phyloP scores from a whole-genome alignment of 2,888 invertebrate species.

The Germaria angustata region DNA sequence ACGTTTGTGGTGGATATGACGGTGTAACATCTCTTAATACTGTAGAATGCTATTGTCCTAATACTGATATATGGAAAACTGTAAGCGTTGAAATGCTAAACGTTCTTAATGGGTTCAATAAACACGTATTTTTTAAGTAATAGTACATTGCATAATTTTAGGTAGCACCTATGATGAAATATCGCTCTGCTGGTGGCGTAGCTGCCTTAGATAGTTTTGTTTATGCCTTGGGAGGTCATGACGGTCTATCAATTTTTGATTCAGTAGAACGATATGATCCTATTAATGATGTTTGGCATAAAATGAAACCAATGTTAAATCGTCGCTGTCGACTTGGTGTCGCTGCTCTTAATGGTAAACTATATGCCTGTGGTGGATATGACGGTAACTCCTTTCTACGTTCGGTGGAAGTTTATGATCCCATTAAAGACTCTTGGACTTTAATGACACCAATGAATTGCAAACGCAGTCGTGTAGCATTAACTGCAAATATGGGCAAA shows the following conservation, averaged over 20 bases:
- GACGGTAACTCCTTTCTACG: constrained; percentile 91
- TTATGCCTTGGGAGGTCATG: constrained; percentile 92
- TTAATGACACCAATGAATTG: constrained; percentile 90
- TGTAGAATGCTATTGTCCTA: constrained; percentile 89
- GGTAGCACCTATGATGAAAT: constrained; percentile 81
- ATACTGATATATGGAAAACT: constrained; percentile 87
- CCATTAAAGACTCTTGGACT: constrained; percentile 87
- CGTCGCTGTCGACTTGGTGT: constrained; percentile 91
- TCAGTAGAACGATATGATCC: constrained; percentile 91
- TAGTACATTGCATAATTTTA: constrained; percentile 46
- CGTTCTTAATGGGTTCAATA: no score
- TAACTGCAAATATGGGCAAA: constrained; percentile 91
- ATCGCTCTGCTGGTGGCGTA: constrained; percentile 86
- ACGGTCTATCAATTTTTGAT: constrained; percentile 92
- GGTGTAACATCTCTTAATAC: constrained; percentile 90
- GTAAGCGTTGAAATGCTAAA: constrained; percentile 78
- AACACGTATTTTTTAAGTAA: no score
- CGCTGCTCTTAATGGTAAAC: constrained; percentile 88
- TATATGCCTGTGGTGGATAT: constrained; percentile 92
- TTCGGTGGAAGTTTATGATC: constrained; percentile 90
- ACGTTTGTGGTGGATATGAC: constrained; percentile 92
- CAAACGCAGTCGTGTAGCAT: constrained; percentile 89
- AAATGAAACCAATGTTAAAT: constrained; percentile 89
- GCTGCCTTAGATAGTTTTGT: constrained; percentile 85
- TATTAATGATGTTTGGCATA: constrained; percentile 86